Base-by-base conservation (phyloP, 2,113 vertebrate genomes). In the Lycocorax pyrrhopterus region DNA sequence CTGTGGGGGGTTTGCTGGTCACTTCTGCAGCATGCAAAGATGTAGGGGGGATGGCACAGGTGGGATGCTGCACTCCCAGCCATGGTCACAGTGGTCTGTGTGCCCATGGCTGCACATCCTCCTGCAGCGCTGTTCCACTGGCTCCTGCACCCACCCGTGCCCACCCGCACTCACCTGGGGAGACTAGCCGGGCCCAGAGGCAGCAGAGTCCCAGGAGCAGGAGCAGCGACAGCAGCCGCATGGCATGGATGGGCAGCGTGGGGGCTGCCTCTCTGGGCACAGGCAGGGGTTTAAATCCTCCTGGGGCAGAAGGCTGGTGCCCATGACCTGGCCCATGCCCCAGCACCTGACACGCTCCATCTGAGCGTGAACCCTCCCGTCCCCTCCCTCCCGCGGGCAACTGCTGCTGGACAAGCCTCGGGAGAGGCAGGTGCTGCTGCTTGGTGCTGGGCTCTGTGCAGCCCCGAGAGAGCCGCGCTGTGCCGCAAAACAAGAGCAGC, bases 131-230 rank as follows among this genome's bases (percentile, higher is more conserved):
- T 1, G 0, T 46, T 30, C 82, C 37, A 10, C 35, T 0, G 7
- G 4, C 9, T 69, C 60, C 46, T 0, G 0, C 25, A 23, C 41
- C 67, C 55, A 30, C 68, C 59, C 1, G 5, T 8, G 17, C 66
- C 49, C 77, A 33, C 33, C 51, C 16, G 7, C 3, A 3, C 93
- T 91, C 84, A 93, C 96, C 95, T 72, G 81, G 7, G 13, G 94
- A 49, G 19, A 75, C 19, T 69, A 94, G 84, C 62, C 81, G 69
- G 29, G 93, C 87, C 89, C 80, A 93, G 89, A 93, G 94, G 71
- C 92, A 96, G 92, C 84, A 95, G 62, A 95, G n/a, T 39, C 76
- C 95, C 93, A 96, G 87, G 13, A 96, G 94, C 92, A 95, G 76
- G 13, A 95, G 86, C 69, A 95, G 94, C 0, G 9, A 37, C 82